phyloP scores from a whole-genome alignment of 1,140 invertebrate genomes.

The Drosophila nebulosa region DNA sequence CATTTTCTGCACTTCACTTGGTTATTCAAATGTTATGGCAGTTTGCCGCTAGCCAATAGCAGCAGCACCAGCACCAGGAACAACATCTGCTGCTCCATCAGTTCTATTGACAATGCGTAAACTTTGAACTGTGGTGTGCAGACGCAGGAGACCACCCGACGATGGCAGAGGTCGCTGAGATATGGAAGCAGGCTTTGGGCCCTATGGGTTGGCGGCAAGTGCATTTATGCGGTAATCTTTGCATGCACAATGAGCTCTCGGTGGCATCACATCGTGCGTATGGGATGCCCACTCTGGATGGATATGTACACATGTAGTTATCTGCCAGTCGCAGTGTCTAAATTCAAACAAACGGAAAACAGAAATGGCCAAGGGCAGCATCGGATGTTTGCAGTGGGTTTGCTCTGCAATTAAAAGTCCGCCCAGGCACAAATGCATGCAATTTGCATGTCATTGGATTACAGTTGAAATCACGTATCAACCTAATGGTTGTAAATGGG shows the following conservation, averaged over 20 bases:
- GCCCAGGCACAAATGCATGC: slow-evolving; percentile 25
- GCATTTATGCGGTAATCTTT: slow-evolving; percentile 67
- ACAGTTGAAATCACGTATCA: slow-evolving; percentile 12
- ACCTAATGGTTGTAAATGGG: slow-evolving; percentile 18
- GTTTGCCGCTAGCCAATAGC: neutral
- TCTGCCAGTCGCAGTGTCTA: slow-evolving; percentile 48
- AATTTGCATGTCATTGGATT: slow-evolving; percentile 20
- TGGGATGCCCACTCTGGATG: neutral
- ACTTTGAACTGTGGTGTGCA: slow-evolving; percentile 34
- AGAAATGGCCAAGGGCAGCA: slow-evolving; percentile 45
- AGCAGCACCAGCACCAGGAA: neutral
- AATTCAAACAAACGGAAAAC: slow-evolving; percentile 50
- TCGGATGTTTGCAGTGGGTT: slow-evolving; percentile 22
- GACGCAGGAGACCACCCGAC: neutral
- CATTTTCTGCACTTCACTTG: neutral
- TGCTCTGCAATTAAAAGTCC: slow-evolving; percentile 57
- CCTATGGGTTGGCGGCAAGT: slow-evolving; percentile 7
- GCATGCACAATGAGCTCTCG: slow-evolving; percentile 63
- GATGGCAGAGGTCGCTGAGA: neutral
- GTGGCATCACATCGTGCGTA: slow-evolving; percentile 39
- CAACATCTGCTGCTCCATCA: slow-evolving; percentile 28
- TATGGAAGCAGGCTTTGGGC: neutral
- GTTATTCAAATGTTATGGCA: neutral
- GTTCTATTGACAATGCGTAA: slow-evolving; percentile 41
- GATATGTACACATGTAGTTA: slow-evolving; percentile 34